Percentiles rank a stretch among this genome's conserved stretches.
Conservation (phyloP, 2,888 invertebrate genomes). For the Eristalinus aeneus region DNA sequence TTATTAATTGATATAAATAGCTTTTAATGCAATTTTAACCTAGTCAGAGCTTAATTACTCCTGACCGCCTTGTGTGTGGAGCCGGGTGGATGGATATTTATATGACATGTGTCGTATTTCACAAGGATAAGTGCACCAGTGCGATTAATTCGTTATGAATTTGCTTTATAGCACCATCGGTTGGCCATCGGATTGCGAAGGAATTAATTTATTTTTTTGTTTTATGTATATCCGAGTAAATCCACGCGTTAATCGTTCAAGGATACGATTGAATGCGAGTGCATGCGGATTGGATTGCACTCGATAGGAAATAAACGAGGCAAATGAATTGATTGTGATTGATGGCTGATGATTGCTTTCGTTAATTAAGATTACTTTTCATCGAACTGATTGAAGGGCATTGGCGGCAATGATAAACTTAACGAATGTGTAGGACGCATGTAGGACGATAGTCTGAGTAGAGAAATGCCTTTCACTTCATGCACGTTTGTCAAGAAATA, state of each 20-base stretch:
- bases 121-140: constrained; percentile 49
- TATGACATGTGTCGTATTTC: constrained; percentile 49
- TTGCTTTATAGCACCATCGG: constrained; percentile 31
- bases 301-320: background rate
- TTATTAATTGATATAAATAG: constrained; percentile 66
- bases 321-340: constrained; percentile 21
- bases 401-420: too few relatives aligned
- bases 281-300: background rate
- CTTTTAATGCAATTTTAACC: constrained; percentile 68
- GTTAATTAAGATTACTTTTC: constrained; percentile 15
- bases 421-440: too few relatives aligned
- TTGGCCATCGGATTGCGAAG: background rate
- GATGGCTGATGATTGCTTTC: constrained; percentile 21
- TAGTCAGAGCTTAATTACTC: constrained; percentile 64
- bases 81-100: background rate
- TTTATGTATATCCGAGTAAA: constrained; percentile 6
- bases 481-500: too few relatives aligned
- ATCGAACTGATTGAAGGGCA: background rate
- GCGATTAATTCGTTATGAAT: constrained; percentile 52
- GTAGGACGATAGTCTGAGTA: too few relatives aligned
- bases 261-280: background rate
- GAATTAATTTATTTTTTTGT: constrained; percentile 51
- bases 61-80: constrained; percentile 42
- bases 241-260: background rate
- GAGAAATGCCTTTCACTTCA: too few relatives aligned